A percentile compares a stretch with the other conserved stretches of the same genome.
These are phyloP conservation scores for Chrysocyon brachyurus DNA, from an alignment of 2,797 vertebrate species.

Conservation along the genomic window DNA sequence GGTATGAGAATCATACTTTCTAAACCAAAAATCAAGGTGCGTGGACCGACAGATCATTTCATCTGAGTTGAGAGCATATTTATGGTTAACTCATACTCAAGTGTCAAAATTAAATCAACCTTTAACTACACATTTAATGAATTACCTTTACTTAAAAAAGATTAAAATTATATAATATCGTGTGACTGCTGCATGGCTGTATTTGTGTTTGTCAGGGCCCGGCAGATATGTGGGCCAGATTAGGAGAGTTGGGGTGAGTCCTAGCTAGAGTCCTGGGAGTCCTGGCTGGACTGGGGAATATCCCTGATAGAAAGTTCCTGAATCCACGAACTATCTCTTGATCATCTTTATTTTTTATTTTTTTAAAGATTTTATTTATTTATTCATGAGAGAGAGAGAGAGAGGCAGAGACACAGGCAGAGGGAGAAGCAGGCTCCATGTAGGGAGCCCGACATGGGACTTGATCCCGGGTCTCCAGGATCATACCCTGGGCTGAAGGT, in stretches of 20 bases:
- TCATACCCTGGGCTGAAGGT: too few relatives aligned
- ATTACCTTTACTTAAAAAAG: conserved; percentile 61
- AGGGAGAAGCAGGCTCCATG: too few relatives aligned
- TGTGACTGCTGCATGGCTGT: not conserved
- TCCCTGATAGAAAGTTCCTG: conserved; percentile 9
- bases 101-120: conserved; percentile 55
- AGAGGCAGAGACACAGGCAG: too few relatives aligned
- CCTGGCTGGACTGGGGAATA: not conserved
- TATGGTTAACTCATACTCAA: conserved; percentile 54
- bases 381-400: too few relatives aligned
- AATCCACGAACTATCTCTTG: not conserved
- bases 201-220: conserved; percentile 12
- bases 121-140: conserved; percentile 68
- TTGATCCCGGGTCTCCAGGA: too few relatives aligned
- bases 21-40: not conserved
- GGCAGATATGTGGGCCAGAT: not conserved
- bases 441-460: too few relatives aligned
- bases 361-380: too few relatives aligned
- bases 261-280: not conserved
- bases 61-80: conserved; percentile 63
- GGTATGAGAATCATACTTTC: conserved; percentile 2
- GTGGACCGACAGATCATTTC: conserved; percentile 45
- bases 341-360: not conserved
- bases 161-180: conserved; percentile 54
- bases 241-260: conserved; percentile 26